Conservation (phyloP, 2,113 vertebrate species). For the Mandrillus leucophaeus region DNA sequence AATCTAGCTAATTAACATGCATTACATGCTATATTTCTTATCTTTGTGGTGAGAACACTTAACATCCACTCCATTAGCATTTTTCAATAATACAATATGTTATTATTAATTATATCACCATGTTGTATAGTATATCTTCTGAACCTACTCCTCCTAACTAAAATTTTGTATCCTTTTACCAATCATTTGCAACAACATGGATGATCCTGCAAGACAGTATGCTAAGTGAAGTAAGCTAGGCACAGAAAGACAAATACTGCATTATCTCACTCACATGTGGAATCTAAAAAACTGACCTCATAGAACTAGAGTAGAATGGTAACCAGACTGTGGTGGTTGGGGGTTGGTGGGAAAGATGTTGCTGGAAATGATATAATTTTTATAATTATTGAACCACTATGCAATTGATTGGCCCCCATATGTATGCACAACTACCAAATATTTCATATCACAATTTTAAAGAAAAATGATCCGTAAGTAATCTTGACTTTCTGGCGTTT, state of each 20-base stretch:
- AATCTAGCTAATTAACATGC: background rate
- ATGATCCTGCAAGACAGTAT: background rate
- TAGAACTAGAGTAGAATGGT: background rate
- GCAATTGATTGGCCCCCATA: background rate
- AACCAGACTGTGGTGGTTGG: background rate
- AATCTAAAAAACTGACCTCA: background rate
- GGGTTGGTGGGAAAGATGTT: background rate
- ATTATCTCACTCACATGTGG: background rate
- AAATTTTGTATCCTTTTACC: background rate
- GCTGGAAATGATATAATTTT: background rate
- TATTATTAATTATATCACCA: background rate
- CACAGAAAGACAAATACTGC: background rate
- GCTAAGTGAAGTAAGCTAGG: background rate
- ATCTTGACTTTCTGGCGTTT: slow-evolving; percentile 16
- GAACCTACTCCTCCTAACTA: background rate
- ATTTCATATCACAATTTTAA: slow-evolving; percentile 23
- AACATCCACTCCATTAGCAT: background rate
- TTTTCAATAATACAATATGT: background rate
- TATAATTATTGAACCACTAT: slow-evolving; percentile 1
- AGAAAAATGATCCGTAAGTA: background rate
- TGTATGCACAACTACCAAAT: background rate
- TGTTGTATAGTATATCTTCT: background rate
- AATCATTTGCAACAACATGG: background rate
- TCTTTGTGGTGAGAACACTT: background rate
- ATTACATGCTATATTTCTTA: background rate